Percentiles rank a stretch among this genome's conserved stretches.
These are phyloP conservation scores for Exocentrus adspersus DNA, from an alignment of 2,888 invertebrate species.

Conservation along the genomic window DNA sequence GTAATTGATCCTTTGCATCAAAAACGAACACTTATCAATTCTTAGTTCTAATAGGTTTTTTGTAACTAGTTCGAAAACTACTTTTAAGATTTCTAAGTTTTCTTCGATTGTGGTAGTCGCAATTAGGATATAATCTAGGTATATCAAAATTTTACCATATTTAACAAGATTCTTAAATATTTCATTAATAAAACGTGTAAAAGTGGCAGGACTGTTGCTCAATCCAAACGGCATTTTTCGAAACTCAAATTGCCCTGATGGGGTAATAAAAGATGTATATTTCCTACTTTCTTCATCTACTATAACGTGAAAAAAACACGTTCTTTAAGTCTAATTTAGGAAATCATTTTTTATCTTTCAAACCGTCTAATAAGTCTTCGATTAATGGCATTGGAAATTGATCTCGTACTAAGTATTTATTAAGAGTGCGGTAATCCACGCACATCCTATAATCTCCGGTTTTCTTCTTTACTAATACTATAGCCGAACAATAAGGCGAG, in stretches of 20 bases:
- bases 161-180: neutral
- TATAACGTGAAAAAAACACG: constrained; percentile 49
- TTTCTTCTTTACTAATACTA: constrained; percentile 19
- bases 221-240: constrained; percentile 27
- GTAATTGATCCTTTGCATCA: constrained; percentile 40
- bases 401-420: neutral
- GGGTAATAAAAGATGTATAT: constrained; percentile 51
- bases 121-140: neutral
- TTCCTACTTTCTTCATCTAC: constrained; percentile 45
- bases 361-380: neutral
- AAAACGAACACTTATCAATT: constrained; percentile 48
- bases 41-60: constrained; percentile 39
- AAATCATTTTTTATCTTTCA: constrained; percentile 45
- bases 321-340: constrained; percentile 50
- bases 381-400: neutral
- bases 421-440: neutral
- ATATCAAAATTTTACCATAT: neutral
- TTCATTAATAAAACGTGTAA: neutral
- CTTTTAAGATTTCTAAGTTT: constrained; percentile 34
- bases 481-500: constrained; percentile 48
- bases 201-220: neutral
- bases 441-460: neutral
- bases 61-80: constrained; percentile 33
- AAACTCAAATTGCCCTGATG: neutral
- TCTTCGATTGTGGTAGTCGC: constrained; percentile 22